Conservation (phyloP, 2,888 invertebrate species). For the Drosophila niveifrons region DNA sequence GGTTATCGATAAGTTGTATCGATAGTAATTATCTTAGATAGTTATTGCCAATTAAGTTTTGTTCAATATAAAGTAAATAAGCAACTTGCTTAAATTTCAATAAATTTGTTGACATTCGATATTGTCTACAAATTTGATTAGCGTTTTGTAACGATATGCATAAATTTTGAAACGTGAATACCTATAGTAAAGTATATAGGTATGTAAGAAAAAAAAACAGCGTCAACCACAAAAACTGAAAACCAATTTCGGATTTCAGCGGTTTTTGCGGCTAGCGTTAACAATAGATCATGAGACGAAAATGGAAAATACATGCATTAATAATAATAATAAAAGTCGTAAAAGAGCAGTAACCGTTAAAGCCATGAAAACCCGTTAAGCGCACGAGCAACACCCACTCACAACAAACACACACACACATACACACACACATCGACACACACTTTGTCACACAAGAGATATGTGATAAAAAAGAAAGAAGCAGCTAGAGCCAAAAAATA, state of each 20-base stretch:
- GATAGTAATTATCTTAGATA: not conserved
- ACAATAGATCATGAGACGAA: slow-evolving; percentile 72
- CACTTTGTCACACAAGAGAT: slow-evolving; percentile 15
- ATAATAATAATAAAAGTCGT: slow-evolving; percentile 79
- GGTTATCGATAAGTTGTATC: not conserved
- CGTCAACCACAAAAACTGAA: slow-evolving; percentile 6
- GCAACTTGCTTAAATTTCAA: slow-evolving; percentile 17
- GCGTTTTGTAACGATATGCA: slow-evolving; percentile 36
- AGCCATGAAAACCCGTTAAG: slow-evolving; percentile 79
- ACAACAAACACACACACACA: slow-evolving; percentile 18
- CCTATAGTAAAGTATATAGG: not conserved
- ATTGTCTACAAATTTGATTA: slow-evolving; percentile 55
- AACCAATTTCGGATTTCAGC: slow-evolving; percentile 43
- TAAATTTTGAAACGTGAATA: slow-evolving; percentile 41
- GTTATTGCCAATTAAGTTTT: not conserved
- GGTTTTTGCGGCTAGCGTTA: slow-evolving; percentile 49
- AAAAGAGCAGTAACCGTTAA: slow-evolving; percentile 80
- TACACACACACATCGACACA: not conserved
- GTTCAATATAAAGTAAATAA: not conserved
- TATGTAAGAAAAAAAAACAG: slow-evolving; percentile 6
- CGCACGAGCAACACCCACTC: slow-evolving; percentile 81
- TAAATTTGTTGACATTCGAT: slow-evolving; percentile 40
- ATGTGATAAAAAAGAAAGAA: slow-evolving; percentile 49
- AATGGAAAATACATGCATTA: slow-evolving; percentile 78
- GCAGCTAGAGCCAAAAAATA: slow-evolving; percentile 61